These are phyloP conservation scores for Nycticryphes semicollaris DNA, from an alignment of 2,113 vertebrate genomes.

Conservation along the genomic window DNA sequence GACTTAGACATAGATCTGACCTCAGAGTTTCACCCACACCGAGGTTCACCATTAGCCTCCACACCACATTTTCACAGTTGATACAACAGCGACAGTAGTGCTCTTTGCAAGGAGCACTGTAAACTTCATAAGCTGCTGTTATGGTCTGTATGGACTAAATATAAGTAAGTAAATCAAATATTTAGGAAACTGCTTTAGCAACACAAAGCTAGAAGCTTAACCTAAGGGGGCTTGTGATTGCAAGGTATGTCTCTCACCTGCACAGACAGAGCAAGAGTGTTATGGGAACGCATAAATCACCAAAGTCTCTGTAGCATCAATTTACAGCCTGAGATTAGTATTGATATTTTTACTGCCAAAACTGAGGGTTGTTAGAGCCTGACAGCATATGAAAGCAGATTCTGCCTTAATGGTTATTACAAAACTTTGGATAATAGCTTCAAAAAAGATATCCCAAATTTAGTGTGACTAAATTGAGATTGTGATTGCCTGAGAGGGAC, in stretches of 20 bases:
- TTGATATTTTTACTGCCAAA: slow-evolving; percentile 19
- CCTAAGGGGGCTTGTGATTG: not conserved
- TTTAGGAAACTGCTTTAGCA: not conserved
- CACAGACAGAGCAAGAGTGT: not conserved
- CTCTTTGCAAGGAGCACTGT: not conserved
- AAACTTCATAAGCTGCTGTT: not conserved
- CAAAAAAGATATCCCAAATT: not conserved
- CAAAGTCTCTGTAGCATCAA: not conserved
- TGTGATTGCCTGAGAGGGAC: not conserved
- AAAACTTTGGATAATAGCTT: not conserved
- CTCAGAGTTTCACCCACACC: not conserved
- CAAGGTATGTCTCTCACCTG: not conserved
- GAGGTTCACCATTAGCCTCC: not conserved
- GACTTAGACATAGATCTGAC: not conserved
- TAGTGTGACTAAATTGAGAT: not conserved
- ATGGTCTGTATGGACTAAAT: not conserved
- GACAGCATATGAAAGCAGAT: not conserved
- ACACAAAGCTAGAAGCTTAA: not conserved
- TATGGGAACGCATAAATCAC: not conserved
- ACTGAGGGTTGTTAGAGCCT: not conserved
- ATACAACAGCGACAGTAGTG: not conserved
- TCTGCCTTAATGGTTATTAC: not conserved
- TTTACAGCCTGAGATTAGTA: slow-evolving; percentile 34
- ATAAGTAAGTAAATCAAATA: not conserved
- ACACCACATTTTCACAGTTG: too few species aligned